Percentiles rank a stretch among this genome's conserved stretches.
Evolutionary conservation across 2,113 vertebrate genomes (phyloP).

Genomic region (Isichthys henryi): DNA sequence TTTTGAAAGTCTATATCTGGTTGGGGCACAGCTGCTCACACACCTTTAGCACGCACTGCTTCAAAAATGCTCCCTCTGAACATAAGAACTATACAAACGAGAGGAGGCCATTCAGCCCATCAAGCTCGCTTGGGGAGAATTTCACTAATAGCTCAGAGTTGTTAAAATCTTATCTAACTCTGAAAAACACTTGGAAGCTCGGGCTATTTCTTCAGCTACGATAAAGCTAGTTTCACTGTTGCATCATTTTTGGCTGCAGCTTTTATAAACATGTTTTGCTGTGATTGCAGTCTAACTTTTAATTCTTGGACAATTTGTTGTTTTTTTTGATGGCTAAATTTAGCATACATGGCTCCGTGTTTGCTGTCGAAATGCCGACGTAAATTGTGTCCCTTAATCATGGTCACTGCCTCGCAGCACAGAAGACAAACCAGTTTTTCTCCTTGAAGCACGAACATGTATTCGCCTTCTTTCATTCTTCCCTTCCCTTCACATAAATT

Average conservation of each 20-base stretch:
- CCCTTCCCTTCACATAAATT: slow-evolving; percentile 16
- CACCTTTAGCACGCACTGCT: slow-evolving; percentile 32
- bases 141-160: no score
- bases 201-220: slow-evolving; percentile 39
- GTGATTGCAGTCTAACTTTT: slow-evolving; percentile 32
- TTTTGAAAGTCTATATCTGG: slow-evolving; percentile 37
- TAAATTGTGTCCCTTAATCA: slow-evolving; percentile 8
- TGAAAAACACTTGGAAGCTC: slow-evolving; percentile 32
- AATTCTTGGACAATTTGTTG: slow-evolving; percentile 33
- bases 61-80: slow-evolving; percentile 30
- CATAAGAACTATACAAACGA: no score
- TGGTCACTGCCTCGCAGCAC: neutral
- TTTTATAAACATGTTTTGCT: slow-evolving; percentile 33
- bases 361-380: slow-evolving; percentile 25
- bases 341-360: slow-evolving; percentile 31
- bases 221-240: slow-evolving; percentile 39
- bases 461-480: slow-evolving; percentile 11
- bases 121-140: no score
- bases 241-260: slow-evolving; percentile 35
- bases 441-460: slow-evolving; percentile 22
- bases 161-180: no score
- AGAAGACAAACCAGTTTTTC: neutral
- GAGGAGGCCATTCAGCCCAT: no score
- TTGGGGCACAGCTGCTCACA: slow-evolving; percentile 42
- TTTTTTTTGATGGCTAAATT: slow-evolving; percentile 38